Evolutionary conservation across 1,140 invertebrate genomes (phyloP), one percentile per base, ranked within the genome.

Genomic region (Sminthurinus signatus): DNA sequence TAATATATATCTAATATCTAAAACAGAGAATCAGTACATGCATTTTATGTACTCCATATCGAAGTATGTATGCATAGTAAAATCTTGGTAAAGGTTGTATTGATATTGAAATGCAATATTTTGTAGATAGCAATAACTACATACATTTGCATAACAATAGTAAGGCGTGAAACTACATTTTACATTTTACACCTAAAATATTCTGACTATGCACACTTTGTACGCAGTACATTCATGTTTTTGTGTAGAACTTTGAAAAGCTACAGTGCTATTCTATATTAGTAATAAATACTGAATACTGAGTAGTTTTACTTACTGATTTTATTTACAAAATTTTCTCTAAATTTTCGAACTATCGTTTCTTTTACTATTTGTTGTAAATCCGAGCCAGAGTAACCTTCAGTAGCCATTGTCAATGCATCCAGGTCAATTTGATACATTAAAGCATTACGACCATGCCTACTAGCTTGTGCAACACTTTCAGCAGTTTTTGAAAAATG

Each of bases 321-420:
- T 31, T 76, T 75, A 60, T 76, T 72, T 69, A 81, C 80, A 60
- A 81, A 75, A 70, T 81, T 79, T 59, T 81, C 72, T 3, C 82
- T 73, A 43, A 76, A 77, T 60, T 75, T 74, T 79, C 60, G 42
- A 12, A 70, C 50, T n/a, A 80, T 83, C 1, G 88, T 85, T 81
- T 96, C 91, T 79, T 94, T 95, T 73, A 89, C 93, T 12, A 92
- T 81, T 66, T 89, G 75, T 70, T 86, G 86, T n/a, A 96, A 84
- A 74, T 97, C 93, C 21, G 89, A 88, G 5, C 91, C 89, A 5
- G 89, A 90, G 74, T 92, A 96, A 3, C 85, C 84, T 23, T 87
- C 82, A 0, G 88, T 90, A 67, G 79, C 76, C 82, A 36, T 36
- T 15, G 5, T 36, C 32, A 36, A 36, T 36, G 15, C 32, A 36